Evolutionary conservation across 1,140 invertebrate species (phyloP), one percentile per base, ranked within the genome.

Genomic region (Rhopalosiphum padi): DNA sequence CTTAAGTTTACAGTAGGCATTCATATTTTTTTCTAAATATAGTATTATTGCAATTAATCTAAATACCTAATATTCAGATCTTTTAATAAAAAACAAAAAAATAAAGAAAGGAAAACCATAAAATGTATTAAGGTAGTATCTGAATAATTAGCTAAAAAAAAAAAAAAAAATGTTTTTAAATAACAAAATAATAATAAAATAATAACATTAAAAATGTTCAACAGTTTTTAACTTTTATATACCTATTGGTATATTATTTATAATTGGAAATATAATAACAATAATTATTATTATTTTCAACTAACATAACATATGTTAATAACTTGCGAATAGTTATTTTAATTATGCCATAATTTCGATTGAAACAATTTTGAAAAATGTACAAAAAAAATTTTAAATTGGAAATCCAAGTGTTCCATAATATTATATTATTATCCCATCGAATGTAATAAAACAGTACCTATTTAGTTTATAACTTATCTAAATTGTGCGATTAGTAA

Each of bases 221-320:
- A 88, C 30, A 4, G 18, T 48, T 43, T 25, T 37, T 53, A 85
- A 23, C 5, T 83, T 41, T 22, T 41, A 43, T 41, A 83, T 87
- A 48, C n/a, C 30, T 77, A 77, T 41, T 41, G 30, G 30, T 87
- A 46, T 48, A 48, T 48, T 48, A 87, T 87, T 48, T 35, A 43
- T 88, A 88, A 48, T 35, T 48, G n/a, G 86, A 88, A 35, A 41
- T 88, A 48, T 23, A 88, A 88, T 48, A 87, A 85, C 9, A 85
- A 46, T 35, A 51, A 48, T 25, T 51, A 88, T 48, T 48, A 85
- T 25, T 25, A 87, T 88, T 48, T 88, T 51, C 46, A 88, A 48
- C 43, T 88, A 35, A 88, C 15, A n/a, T 35, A 88, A 51, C 4
- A n/a, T 21, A 35, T 18, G 15, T 77, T 77, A n/a, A 30, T 77